Conservation (phyloP, 2,797 vertebrate genomes). For the Melanotaenia trifasciata region DNA sequence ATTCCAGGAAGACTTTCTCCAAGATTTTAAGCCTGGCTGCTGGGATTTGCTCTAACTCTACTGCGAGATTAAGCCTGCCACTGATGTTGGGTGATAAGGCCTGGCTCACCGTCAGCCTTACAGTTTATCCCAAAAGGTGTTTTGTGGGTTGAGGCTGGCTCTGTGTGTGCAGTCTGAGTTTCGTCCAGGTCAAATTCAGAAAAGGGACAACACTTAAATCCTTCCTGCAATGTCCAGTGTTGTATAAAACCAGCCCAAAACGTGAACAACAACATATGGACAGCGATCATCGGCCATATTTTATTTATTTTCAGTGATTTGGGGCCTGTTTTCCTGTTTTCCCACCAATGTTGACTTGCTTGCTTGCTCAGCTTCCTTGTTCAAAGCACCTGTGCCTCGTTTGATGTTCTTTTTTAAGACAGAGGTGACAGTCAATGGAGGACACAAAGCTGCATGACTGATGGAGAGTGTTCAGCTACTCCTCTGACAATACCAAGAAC, state of each 20-base stretch:
- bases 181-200: not conserved
- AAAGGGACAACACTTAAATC: not conserved
- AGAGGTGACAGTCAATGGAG: not conserved
- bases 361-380: not conserved
- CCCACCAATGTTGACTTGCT: not conserved
- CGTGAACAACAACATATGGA: not conserved
- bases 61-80: not conserved
- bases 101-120: not conserved
- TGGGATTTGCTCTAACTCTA: not conserved
- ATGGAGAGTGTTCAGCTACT: not conserved
- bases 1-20: not conserved
- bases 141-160: not conserved
- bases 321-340: not conserved
- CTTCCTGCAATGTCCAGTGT: not conserved
- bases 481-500: not conserved
- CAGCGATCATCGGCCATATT: not conserved
- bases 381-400: not conserved
- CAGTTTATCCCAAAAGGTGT: not conserved
- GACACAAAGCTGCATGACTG: not conserved
- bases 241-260: not conserved
- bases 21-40: conserved; percentile 1
- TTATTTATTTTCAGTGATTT: not conserved
- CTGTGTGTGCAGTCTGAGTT: not conserved
- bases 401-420: not conserved
- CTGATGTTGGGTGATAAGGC: conserved; percentile 1